Evolutionary conservation across 1,140 invertebrate species (phyloP).

Genomic region (Hylaeus volcanicus): DNA sequence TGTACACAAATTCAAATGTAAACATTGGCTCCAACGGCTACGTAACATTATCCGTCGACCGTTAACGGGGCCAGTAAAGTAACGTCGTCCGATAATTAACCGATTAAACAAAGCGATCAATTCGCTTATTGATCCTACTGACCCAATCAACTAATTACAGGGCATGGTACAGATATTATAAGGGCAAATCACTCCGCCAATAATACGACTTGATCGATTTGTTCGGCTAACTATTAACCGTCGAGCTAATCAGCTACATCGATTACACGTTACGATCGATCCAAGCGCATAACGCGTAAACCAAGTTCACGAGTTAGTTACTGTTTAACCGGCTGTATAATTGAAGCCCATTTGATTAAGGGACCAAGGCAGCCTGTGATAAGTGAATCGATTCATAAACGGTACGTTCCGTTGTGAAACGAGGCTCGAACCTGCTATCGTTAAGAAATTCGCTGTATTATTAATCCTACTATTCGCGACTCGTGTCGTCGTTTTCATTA

Average conservation of each 20-base stretch:
- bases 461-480: background rate
- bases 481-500: constrained; percentile 11
- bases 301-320: constrained; percentile 34
- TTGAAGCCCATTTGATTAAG: constrained; percentile 24
- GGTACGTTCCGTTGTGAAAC: background rate
- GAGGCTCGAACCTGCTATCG: background rate
- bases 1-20: no score
- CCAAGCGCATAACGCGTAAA: constrained; percentile 12
- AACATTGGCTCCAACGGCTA: no score
- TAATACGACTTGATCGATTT: constrained; percentile 43
- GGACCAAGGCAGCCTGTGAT: constrained; percentile 10
- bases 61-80: background rate
- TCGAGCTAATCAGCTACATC: constrained; percentile 29
- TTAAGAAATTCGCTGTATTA: constrained; percentile 19
- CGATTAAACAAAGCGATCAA: background rate
- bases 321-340: constrained; percentile 39
- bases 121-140: constrained; percentile 1
- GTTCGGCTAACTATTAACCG: constrained; percentile 42
- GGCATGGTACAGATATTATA: background rate
- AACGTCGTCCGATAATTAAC: background rate
- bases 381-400: constrained; percentile 41
- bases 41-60: no score
- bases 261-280: constrained; percentile 37
- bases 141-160: constrained; percentile 32
- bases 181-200: constrained; percentile 23